Conservation (phyloP, 2,888 invertebrate species). For the Limulus polyphemus region DNA sequence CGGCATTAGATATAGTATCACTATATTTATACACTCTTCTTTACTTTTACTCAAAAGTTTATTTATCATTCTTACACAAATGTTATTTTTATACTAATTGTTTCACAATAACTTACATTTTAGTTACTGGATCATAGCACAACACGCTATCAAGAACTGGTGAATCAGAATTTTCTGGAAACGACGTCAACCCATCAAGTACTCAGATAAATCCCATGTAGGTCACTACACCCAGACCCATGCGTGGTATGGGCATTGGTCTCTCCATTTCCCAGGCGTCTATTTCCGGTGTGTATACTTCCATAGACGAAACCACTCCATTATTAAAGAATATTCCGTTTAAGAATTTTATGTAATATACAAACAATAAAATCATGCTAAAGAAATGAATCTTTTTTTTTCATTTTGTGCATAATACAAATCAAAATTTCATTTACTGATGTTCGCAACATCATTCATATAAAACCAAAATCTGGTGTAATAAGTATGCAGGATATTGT, state of each 20-base stretch:
- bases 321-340: too few species aligned
- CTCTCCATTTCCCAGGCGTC: conserved; percentile 10
- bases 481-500: too few species aligned
- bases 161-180: not conserved
- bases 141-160: conserved; percentile 14
- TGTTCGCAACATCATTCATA: too few species aligned
- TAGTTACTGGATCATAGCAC: not conserved
- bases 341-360: too few species aligned
- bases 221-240: conserved; percentile 13
- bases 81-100: not conserved
- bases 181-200: conserved; percentile 10
- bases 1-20: too few species aligned
- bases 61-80: not conserved
- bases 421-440: too few species aligned
- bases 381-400: too few species aligned
- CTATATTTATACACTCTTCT: too few species aligned
- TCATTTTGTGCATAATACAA: too few species aligned
- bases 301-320: conserved; percentile 15
- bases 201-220: conserved; percentile 12
- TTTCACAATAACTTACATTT: not conserved
- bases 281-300: conserved; percentile 11
- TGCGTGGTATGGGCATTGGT: conserved; percentile 11
- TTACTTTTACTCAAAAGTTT: too few species aligned
- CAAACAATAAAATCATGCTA: too few species aligned
- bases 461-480: too few species aligned